Base-by-base conservation (phyloP, 2,113 vertebrate genomes). In the Tyto alba region DNA sequence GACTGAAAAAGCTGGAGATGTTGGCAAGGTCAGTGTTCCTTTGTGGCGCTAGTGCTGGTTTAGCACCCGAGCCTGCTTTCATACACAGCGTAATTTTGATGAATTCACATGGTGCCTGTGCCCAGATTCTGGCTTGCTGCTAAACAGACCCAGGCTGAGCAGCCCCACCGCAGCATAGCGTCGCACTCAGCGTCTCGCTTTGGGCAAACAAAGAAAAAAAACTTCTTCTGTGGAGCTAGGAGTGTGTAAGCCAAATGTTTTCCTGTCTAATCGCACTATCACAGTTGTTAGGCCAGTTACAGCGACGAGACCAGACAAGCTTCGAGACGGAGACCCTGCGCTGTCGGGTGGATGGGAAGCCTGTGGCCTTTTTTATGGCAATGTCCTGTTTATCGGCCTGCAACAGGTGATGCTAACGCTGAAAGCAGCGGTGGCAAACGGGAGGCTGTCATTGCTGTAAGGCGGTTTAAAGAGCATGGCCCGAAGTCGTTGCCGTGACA, bases 111-210 rank as follows among this genome's bases (percentile, higher is more conserved):
- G 26, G n/a, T 48, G 27, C 22, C 45, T 41, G 1, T 23, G 53
- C 60, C 26, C 48, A 38, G n/a, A 9, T 1, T 10, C 16, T 5
- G 34, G 3, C 34, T 53, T 34, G n/a, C n/a, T 56, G 72, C 41
- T 59, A 5, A 40, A 16, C 45, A 60, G 72, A 1, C 15, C 5
- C 7, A 1, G 30, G 40, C 47, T n/a, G 43, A 32, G 57, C 2
- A 5, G 32, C 36, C 41, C 22, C 7, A 0, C 30, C 48, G 20
- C 5, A 8, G 23, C 3, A 2, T 2, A 45, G 53, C 20, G 1
- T 16, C 30, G 38, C 22, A 2, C 52, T 47, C 9, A 3, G 47
- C 15, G 5, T 26, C 63, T 52, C 2, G 0, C 25, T 40, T 64
- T 8, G 43, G 45, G 40, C n/a, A 73, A 81, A 68, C 11, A 8